Evolutionary conservation across 2,113 vertebrate species (phyloP).

Genomic region (Deroptyus accipitrinus): DNA sequence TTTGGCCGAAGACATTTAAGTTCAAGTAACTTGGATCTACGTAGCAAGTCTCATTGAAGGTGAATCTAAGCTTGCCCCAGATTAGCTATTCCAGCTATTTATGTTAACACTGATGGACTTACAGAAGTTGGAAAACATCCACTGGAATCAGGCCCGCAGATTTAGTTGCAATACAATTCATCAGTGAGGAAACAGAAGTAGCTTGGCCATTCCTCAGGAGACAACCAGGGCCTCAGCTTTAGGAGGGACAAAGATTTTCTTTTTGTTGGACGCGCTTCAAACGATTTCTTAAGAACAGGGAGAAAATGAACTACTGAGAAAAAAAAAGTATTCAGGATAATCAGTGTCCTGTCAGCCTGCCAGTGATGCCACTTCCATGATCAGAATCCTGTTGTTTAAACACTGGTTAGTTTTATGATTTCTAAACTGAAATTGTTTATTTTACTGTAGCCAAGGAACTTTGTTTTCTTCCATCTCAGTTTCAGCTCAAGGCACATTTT

Average conservation of each 20-base stretch:
- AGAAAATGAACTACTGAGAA: not conserved
- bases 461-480: not conserved
- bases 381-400: not conserved
- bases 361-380: not conserved
- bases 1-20: not conserved
- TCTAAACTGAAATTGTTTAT: not conserved
- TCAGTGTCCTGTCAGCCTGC: accelerated
- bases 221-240: not conserved
- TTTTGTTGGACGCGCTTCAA: not conserved
- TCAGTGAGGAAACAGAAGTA: not conserved
- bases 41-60: not conserved
- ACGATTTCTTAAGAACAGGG: not conserved
- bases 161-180: not conserved
- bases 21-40: not conserved
- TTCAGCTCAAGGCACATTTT: slow-evolving; percentile 30
- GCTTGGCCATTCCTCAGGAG: not conserved
- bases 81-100: not conserved
- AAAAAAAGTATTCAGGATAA: not conserved
- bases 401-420: not conserved
- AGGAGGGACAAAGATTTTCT: not conserved
- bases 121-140: not conserved
- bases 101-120: not conserved
- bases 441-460: not conserved
- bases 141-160: not conserved
- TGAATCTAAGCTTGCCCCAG: not conserved